A percentile compares a stretch with the other conserved stretches of the same genome.
Conservation (phyloP, 2,888 invertebrate species). For the Elmis aenea region DNA sequence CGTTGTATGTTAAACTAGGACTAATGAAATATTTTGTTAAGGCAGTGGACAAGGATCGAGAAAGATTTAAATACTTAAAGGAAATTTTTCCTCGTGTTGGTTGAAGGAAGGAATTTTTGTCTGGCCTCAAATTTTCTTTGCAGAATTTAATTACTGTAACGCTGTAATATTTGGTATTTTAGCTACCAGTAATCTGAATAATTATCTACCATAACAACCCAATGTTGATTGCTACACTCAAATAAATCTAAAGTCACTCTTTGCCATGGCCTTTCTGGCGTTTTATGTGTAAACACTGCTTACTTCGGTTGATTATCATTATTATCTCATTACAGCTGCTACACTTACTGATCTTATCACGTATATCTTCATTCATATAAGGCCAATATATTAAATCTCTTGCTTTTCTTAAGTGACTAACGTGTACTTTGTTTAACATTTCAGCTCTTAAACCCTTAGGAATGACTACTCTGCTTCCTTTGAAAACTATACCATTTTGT, state of each 20-base stretch:
- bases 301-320: not conserved
- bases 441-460: constrained; percentile 1
- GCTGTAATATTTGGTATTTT: not conserved
- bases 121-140: constrained; percentile 2
- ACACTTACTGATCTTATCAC: constrained; percentile 1
- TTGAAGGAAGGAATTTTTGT: no score
- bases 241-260: constrained; percentile 3
- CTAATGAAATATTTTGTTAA: no score
- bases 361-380: not conserved
- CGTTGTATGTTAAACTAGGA: no score
- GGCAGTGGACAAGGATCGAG: no score
- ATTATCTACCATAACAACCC: constrained; percentile 1
- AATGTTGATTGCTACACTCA: not conserved
- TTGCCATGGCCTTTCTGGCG: constrained; percentile 1
- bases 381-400: constrained; percentile 1
- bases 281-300: not conserved
- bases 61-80: no score
- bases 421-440: constrained; percentile 8
- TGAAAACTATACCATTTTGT: constrained; percentile 3
- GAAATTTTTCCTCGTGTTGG: no score
- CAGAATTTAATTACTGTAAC: not conserved
- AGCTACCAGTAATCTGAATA: not conserved
- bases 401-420: constrained; percentile 5
- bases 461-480: constrained; percentile 2
- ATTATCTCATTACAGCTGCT: not conserved